Percentiles rank a stretch among this genome's conserved stretches.
These are phyloP conservation scores for Turritopsis dohrnii DNA, from an alignment of 30 jellyfish, hydroid and myxozoan genomes.

Conservation along the genomic window DNA sequence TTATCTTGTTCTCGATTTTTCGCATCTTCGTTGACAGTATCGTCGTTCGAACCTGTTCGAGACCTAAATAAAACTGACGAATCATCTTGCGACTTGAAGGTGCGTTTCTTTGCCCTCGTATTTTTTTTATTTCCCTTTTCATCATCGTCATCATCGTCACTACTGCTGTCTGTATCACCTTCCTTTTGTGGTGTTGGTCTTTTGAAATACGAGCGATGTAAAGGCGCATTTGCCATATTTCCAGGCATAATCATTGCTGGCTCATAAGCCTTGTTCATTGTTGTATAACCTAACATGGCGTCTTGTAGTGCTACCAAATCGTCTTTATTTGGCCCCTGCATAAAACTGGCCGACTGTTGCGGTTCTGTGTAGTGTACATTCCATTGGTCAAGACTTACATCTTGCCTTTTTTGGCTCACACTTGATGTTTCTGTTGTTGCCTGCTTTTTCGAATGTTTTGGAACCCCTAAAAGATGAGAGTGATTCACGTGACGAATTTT, in stretches of 20 bases:
- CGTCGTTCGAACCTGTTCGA: slow-evolving; percentile 8
- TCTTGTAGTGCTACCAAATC: slow-evolving; percentile 22
- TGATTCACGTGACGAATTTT: neutral
- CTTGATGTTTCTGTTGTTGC: slow-evolving; percentile 18
- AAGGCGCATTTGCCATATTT: slow-evolving; percentile 6
- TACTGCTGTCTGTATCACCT: slow-evolving; percentile 32
- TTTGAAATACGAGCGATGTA: slow-evolving; percentile 7
- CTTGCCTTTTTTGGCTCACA: slow-evolving; percentile 34
- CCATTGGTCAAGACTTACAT: slow-evolving; percentile 25
- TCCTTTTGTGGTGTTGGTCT: slow-evolving; percentile 33
- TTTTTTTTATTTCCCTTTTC: slow-evolving; percentile 22
- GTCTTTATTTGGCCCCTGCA: slow-evolving; percentile 34
- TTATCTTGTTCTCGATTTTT: slow-evolving; percentile 2
- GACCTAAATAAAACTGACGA: slow-evolving; percentile 1
- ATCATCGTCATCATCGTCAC: slow-evolving; percentile 53
- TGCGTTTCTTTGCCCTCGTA: neutral
- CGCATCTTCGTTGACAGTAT: slow-evolving; percentile 18
- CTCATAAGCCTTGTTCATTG: slow-evolving; percentile 31
- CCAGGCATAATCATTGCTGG: slow-evolving; percentile 33
- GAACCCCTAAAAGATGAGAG: slow-evolving; percentile 16
- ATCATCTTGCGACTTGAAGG: neutral
- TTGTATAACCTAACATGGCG: slow-evolving; percentile 33
- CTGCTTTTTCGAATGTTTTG: slow-evolving; percentile 25
- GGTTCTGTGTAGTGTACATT: slow-evolving; percentile 42
- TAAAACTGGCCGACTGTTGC: slow-evolving; percentile 19